These are phyloP conservation scores for Caenorhabditis macrosperma DNA, from an alignment of 2,888 invertebrate genomes.

Conservation along the genomic window DNA sequence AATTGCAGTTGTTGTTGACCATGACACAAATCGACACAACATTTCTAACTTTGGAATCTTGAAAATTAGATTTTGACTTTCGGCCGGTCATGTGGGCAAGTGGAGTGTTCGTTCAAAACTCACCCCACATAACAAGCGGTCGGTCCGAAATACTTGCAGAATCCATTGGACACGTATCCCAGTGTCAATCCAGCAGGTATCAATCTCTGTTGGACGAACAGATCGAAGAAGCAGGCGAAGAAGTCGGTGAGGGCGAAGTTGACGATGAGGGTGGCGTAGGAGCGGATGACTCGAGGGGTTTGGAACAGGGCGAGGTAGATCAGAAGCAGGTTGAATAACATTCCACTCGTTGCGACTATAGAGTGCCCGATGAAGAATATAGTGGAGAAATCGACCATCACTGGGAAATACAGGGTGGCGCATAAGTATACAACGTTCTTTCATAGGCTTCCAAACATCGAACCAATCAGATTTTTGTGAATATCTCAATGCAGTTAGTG, in stretches of 20 bases:
- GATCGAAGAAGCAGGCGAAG: slow-evolving; percentile 34
- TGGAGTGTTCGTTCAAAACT: too few relatives aligned
- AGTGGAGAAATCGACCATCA: slow-evolving; percentile 5
- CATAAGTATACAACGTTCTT: too few relatives aligned
- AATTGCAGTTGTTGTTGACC: too few relatives aligned
- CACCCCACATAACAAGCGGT: slow-evolving; percentile 35
- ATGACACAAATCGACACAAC: too few relatives aligned
- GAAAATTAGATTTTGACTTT: too few relatives aligned
- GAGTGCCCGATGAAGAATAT: slow-evolving; percentile 35
- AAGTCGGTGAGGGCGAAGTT: slow-evolving; percentile 50
- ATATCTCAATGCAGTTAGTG: too few relatives aligned
- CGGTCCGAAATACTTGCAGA: slow-evolving; percentile 34
- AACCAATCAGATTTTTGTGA: too few relatives aligned
- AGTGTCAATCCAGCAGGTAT: slow-evolving; percentile 37
- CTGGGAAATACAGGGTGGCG: too few relatives aligned
- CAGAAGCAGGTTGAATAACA: slow-evolving; percentile 12
- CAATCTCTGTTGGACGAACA: slow-evolving; percentile 42
- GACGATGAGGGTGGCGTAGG: slow-evolving; percentile 41
- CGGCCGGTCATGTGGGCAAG: too few relatives aligned
- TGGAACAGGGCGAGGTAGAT: slow-evolving; percentile 32
- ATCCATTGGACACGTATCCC: slow-evolving; percentile 39
- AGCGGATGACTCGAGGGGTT: slow-evolving; percentile 31
- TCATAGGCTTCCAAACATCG: too few relatives aligned
- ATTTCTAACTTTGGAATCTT: too few relatives aligned
- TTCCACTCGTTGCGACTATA: slow-evolving; percentile 29